phyloP scores from a whole-genome alignment of 2,797 vertebrate genomes.

The Delichon dasypus region DNA sequence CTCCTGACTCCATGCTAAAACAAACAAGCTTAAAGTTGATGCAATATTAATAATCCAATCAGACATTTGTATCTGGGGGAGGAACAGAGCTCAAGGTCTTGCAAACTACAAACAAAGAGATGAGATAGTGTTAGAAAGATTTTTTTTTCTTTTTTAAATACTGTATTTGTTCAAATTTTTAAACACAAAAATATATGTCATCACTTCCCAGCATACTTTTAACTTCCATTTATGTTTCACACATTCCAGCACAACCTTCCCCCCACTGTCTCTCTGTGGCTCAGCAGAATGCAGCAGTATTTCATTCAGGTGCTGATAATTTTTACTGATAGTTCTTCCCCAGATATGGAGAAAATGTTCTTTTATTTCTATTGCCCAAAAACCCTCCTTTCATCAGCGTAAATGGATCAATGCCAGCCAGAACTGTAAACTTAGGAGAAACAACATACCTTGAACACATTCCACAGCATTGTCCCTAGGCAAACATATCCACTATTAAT shows the following conservation, averaged over 20 bases:
- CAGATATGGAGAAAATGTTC: background rate
- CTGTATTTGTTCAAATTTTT: background rate
- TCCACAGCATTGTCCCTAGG: background rate
- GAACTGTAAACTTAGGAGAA: background rate
- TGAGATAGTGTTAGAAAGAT: background rate
- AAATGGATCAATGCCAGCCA: background rate
- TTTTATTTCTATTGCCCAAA: background rate
- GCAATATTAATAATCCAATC: conserved; percentile 73
- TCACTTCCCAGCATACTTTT: background rate
- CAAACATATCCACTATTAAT: background rate
- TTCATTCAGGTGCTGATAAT: background rate
- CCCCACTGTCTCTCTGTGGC: background rate
- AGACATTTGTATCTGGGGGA: conserved; percentile 61
- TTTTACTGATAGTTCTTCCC: background rate
- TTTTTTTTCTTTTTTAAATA: background rate
- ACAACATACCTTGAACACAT: background rate
- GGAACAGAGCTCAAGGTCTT: conserved; percentile 72
- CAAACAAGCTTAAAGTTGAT: conserved; percentile 64
- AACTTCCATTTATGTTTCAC: background rate
- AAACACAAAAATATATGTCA: background rate
- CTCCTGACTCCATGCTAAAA: conserved; percentile 33
- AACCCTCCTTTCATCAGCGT: background rate
- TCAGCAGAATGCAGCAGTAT: background rate
- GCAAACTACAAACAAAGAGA: conserved; percentile 47
- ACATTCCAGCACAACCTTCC: background rate